phyloP scores from a whole-genome alignment of 2,797 vertebrate species.

The Huso huso region DNA sequence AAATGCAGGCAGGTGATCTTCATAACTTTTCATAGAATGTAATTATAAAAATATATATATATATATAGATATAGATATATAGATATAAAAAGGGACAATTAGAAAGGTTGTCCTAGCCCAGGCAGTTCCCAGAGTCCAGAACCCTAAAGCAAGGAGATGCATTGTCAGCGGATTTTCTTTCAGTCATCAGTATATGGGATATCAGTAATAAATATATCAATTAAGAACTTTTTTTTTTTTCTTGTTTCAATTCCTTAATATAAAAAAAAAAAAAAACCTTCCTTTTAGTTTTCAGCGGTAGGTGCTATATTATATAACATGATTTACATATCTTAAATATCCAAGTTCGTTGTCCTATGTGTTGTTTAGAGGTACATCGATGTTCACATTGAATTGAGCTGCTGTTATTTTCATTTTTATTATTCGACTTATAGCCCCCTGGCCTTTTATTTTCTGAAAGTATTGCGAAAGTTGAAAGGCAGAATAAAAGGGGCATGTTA shows the following conservation, averaged over 20 bases:
- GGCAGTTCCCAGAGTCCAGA: constrained; percentile 96
- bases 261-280: constrained; percentile 66
- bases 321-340: constrained; percentile 99
- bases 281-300: constrained; percentile 98
- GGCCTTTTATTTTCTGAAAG: constrained; percentile 47
- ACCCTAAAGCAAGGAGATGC: constrained; percentile 99
- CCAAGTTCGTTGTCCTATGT: constrained; percentile 97
- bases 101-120: constrained; percentile 83
- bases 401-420: constrained; percentile 62
- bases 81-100: constrained; percentile 84
- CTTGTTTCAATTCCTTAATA: constrained; percentile 59
- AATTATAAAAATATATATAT: constrained; percentile 59
- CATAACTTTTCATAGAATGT: constrained; percentile 99
- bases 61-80: too few relatives aligned
- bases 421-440: constrained; percentile 44
- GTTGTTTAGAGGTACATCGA: constrained; percentile 73
- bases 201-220: constrained; percentile 79
- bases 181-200: constrained; percentile 90
- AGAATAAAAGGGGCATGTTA: constrained; percentile 53
- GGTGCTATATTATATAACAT: constrained; percentile 90
- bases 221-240: constrained; percentile 66
- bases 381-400: constrained; percentile 79
- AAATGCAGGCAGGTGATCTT: constrained; percentile 96
- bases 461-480: constrained; percentile 39
- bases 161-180: constrained; percentile 93